Base-by-base conservation (phyloP, 1,140 invertebrate genomes). In the Coboldia fuscipes region DNA sequence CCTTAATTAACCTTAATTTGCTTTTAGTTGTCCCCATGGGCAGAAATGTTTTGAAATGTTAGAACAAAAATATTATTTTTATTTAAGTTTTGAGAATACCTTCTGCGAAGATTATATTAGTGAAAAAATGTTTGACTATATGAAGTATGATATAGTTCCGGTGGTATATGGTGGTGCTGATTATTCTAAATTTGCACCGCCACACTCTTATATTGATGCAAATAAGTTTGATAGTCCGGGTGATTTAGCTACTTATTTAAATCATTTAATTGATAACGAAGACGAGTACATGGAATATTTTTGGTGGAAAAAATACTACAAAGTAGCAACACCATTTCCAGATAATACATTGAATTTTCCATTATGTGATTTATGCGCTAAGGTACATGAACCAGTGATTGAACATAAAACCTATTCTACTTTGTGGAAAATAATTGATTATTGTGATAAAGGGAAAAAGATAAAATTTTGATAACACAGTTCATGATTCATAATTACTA, bases 11-110 rank as follows among this genome's bases (percentile, higher is more conserved):
- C n/a, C n/a, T n/a, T n/a, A n/a, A 46, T 54, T 51, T 3, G 39
- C 18, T 37, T 37, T 35, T 19, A 47, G 45, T 4, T 61, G 60
- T 37, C 41, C 45, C 0, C 43, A 42, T 19, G 44, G 45, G 3
- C 43, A 44, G 17, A 33, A 42, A 4, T 34, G 35, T 12, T 55
- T 50, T 29, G 58, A 54, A 1, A 40, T 42, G 30, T 33, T 64
- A 3, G 40, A 44, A 27, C 30, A 44, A 3, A 36, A 48, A 3
- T 69, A 69, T 45, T 58, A 58, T 37, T 70, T 69, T 42, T 68
- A 68, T 44, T 40, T 69, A 32, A 45, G 64, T 0, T 65, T 65
- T 32, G 66, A 70, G 42, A 69, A 70, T 43, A 48, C 54, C 7
- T 26, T 42, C 10, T 54, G 52, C 30, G 40, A 41, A 15, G 61